Evolutionary conservation across 2,797 vertebrate genomes (phyloP).

Genomic region (Podarcis lilfordi): DNA sequence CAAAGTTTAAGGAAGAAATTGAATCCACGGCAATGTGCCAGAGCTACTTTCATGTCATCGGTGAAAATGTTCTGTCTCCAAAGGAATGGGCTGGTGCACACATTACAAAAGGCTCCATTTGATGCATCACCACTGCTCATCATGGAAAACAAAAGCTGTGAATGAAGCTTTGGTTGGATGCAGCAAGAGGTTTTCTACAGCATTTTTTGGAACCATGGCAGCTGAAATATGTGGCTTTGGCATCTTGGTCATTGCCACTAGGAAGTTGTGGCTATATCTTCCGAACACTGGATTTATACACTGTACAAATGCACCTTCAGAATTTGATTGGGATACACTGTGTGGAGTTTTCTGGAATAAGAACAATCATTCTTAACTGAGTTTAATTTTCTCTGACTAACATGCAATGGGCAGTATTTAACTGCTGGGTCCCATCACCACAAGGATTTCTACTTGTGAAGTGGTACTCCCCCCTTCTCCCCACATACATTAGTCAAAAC

Average conservation of each 20-base stretch:
- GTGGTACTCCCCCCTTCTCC: too few relatives aligned
- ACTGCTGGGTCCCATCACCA: too few relatives aligned
- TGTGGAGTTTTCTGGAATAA: background rate
- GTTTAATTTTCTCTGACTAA: background rate
- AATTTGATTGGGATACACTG: background rate
- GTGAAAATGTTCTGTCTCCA: background rate
- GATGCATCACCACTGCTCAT: background rate
- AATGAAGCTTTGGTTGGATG: background rate
- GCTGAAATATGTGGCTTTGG: background rate
- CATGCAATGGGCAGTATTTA: background rate
- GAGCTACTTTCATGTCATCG: background rate
- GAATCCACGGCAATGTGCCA: background rate
- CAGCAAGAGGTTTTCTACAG: background rate
- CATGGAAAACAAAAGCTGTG: background rate
- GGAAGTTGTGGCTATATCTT: background rate
- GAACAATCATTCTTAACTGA: background rate
- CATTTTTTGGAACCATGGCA: background rate
- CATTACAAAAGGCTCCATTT: background rate
- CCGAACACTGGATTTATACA: background rate
- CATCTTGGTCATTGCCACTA: background rate
- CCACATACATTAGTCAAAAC: too few relatives aligned
- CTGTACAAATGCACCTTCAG: background rate
- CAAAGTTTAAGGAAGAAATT: background rate
- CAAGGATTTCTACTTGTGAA: too few relatives aligned
- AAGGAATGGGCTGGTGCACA: background rate